Conservation (phyloP, 2,113 vertebrate genomes). For the Gallinago media region DNA sequence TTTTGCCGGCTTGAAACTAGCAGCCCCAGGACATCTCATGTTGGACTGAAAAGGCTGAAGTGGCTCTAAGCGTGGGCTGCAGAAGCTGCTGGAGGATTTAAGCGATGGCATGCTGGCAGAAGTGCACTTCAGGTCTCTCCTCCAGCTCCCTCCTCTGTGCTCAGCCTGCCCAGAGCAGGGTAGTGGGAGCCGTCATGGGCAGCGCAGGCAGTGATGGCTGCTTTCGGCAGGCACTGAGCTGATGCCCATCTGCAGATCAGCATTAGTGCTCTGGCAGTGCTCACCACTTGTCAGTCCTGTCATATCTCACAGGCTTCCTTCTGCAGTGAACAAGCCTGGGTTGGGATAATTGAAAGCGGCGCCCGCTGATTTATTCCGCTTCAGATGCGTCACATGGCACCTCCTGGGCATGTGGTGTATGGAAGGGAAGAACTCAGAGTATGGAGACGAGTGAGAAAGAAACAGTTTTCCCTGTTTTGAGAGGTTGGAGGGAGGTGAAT, state of each 20-base stretch:
- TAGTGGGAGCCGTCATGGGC: not conserved
- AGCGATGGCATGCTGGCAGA: not conserved
- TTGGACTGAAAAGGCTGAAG: not conserved
- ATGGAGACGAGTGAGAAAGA: not conserved
- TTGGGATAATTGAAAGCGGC: not conserved
- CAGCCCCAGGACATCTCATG: not conserved
- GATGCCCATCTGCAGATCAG: not conserved
- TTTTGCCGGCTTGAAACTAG: not conserved
- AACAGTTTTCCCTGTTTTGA: not conserved
- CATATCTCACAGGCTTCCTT: not conserved
- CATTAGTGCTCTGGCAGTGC: not conserved
- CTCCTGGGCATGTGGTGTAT: not conserved
- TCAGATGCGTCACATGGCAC: not conserved
- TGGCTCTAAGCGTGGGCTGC: not conserved
- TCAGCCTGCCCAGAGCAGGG: not conserved
- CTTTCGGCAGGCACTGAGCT: not conserved
- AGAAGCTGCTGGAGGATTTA: not conserved
- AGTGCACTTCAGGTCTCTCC: not conserved
- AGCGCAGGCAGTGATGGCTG: not conserved
- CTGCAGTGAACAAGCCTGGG: not conserved
- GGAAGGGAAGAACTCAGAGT: not conserved
- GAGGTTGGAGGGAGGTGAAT: not conserved
- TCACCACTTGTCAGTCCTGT: not conserved
- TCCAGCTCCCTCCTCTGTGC: not conserved
- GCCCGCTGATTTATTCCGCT: not conserved